These are phyloP conservation scores for Oreochromis niloticus DNA, from an alignment of 2,113 vertebrate species.

Conservation along the genomic window DNA sequence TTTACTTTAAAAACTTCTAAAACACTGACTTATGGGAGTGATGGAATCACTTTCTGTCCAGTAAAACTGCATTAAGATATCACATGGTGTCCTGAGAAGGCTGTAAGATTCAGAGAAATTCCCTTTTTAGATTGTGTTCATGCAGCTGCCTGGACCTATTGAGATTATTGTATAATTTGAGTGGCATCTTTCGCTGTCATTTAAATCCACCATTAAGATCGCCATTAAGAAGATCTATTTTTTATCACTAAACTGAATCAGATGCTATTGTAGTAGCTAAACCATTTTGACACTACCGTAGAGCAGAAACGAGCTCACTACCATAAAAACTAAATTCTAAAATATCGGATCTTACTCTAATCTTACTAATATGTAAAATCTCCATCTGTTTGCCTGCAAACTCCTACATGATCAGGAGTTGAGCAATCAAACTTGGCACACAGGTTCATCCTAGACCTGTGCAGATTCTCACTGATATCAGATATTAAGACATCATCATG, in stretches of 20 bases:
- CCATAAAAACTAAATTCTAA: not conserved
- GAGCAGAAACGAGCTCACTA: not conserved
- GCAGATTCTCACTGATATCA: not conserved
- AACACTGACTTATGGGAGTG: not conserved
- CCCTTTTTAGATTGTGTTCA: not conserved
- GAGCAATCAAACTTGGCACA: not conserved
- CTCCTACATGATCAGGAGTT: not conserved
- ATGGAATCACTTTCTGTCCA: not conserved
- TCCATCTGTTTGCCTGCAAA: not conserved
- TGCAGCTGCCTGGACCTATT: not conserved
- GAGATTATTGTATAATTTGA: not conserved
- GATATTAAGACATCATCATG: not conserved
- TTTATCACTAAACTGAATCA: not conserved
- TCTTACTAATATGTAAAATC: not conserved
- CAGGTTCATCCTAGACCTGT: not conserved
- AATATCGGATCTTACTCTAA: not conserved
- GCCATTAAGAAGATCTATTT: not conserved
- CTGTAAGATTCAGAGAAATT: not conserved
- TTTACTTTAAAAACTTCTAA: not conserved
- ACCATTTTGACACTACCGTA: not conserved
- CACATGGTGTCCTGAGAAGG: not conserved
- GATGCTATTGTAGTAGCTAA: not conserved
- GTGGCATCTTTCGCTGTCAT: not conserved
- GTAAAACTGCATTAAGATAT: not conserved
- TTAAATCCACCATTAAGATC: slow-evolving; percentile 12